A percentile compares a stretch with the other conserved stretches of the same genome.
Evolutionary conservation across 2,113 vertebrate genomes (phyloP).

Genomic region (Cephalopterus ornatus): DNA sequence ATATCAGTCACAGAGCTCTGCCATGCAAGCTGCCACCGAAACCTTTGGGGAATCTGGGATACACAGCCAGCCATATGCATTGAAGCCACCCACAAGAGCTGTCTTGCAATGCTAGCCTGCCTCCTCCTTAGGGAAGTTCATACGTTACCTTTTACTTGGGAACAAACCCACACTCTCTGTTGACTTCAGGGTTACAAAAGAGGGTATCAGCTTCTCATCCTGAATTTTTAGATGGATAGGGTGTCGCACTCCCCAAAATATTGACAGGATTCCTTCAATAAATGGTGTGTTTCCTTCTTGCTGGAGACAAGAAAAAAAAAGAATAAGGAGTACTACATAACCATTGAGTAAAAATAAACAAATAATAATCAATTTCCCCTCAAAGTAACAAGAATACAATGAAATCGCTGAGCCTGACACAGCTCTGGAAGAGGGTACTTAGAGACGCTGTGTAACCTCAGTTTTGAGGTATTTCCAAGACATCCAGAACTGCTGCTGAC

Average conservation of each 20-base stretch:
- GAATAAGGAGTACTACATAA: background rate
- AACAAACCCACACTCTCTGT: slow-evolving; percentile 67
- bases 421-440: background rate
- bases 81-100: background rate
- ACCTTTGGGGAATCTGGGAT: background rate
- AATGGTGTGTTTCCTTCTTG: slow-evolving; percentile 69
- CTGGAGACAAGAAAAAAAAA: background rate
- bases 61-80: accelerated
- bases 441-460: accelerated
- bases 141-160: slow-evolving; percentile 76
- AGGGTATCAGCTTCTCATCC: slow-evolving; percentile 82
- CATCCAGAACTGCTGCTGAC: background rate
- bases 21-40: background rate
- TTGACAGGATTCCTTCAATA: slow-evolving; percentile 85
- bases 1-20: background rate
- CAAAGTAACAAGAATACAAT: background rate
- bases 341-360: background rate
- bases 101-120: too few relatives aligned
- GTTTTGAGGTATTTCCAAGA: background rate
- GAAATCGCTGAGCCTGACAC: background rate
- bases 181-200: slow-evolving; percentile 62
- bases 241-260: slow-evolving; percentile 87
- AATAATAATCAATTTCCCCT: accelerated
- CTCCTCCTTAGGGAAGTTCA: background rate
- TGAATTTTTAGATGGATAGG: slow-evolving; percentile 92